These are phyloP conservation scores for Tiliacea citrago DNA, from an alignment of 2,888 invertebrate genomes.

Conservation along the genomic window DNA sequence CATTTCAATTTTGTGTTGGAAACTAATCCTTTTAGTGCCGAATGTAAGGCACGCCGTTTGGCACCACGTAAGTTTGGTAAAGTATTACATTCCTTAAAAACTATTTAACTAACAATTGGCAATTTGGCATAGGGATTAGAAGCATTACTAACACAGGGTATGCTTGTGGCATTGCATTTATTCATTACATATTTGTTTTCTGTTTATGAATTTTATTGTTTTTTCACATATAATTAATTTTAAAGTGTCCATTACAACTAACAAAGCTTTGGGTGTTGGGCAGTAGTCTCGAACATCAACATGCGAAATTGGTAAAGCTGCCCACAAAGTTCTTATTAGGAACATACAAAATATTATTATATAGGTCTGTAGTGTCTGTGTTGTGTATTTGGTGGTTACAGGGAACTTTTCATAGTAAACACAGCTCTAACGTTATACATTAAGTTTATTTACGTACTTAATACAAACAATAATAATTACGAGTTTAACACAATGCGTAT, in stretches of 20 bases:
- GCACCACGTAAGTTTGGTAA: slow-evolving; percentile 72
- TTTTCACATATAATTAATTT: neutral
- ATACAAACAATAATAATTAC: too few relatives aligned
- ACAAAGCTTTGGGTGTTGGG: neutral
- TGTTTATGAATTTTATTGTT: neutral
- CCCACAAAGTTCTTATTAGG: too few relatives aligned
- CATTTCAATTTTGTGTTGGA: slow-evolving; percentile 75
- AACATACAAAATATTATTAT: too few relatives aligned
- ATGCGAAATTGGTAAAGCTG: too few relatives aligned
- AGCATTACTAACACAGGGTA: slow-evolving; percentile 28
- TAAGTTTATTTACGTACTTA: too few relatives aligned
- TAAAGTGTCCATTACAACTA: neutral
- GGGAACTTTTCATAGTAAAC: too few relatives aligned
- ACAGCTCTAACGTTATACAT: too few relatives aligned
- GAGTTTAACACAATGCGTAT: too few relatives aligned
- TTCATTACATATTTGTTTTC: neutral
- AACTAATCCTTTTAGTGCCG: slow-evolving; percentile 69
- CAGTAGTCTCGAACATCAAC: neutral
- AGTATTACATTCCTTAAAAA: slow-evolving; percentile 27
- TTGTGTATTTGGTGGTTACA: too few relatives aligned
- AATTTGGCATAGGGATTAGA: neutral
- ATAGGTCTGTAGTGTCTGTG: too few relatives aligned
- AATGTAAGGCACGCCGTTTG: slow-evolving; percentile 64
- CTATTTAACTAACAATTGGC: slow-evolving; percentile 22
- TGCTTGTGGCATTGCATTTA: neutral